phyloP scores from a whole-genome alignment of 1,140 invertebrate species.

The Saccostrea cuccullata region DNA sequence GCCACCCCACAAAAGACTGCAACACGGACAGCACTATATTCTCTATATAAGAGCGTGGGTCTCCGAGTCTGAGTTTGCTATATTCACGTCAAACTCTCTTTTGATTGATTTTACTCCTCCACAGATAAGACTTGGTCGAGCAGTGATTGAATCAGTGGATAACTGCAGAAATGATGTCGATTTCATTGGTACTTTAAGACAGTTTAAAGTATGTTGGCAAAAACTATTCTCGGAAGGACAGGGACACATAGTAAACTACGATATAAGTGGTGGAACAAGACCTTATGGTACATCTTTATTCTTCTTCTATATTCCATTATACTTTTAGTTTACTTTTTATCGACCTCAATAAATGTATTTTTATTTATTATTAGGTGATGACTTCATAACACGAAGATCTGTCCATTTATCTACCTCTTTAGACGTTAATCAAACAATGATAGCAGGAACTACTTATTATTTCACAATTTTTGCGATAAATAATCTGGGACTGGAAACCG shows the following conservation, averaged over 20 bases:
- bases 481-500: constrained; percentile 26
- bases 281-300: constrained; percentile 29
- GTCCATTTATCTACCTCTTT: constrained; percentile 18
- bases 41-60: constrained; percentile 56
- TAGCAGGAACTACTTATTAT: constrained; percentile 45
- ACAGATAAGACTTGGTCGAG: constrained; percentile 35
- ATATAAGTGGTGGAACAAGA: constrained; percentile 3
- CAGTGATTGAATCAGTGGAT: constrained; percentile 47
- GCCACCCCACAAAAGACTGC: constrained; percentile 36
- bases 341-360: background rate
- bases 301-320: too few relatives aligned
- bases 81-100: constrained; percentile 52
- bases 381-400: background rate
- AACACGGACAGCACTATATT: constrained; percentile 43
- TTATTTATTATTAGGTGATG: background rate
- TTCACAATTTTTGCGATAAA: constrained; percentile 51
- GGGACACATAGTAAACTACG: constrained; percentile 8
- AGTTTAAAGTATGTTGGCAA: constrained; percentile 34
- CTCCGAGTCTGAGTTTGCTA: constrained; percentile 14
- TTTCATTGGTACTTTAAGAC: constrained; percentile 37
- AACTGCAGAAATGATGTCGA: constrained; percentile 53
- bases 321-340: too few relatives aligned
- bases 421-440: constrained; percentile 55
- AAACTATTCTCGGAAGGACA: constrained; percentile 23
- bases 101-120: constrained; percentile 57